A percentile compares a stretch with the other conserved stretches of the same genome.
phyloP scores from a whole-genome alignment of 2,888 invertebrate genomes.

The Cephus sareptanus region DNA sequence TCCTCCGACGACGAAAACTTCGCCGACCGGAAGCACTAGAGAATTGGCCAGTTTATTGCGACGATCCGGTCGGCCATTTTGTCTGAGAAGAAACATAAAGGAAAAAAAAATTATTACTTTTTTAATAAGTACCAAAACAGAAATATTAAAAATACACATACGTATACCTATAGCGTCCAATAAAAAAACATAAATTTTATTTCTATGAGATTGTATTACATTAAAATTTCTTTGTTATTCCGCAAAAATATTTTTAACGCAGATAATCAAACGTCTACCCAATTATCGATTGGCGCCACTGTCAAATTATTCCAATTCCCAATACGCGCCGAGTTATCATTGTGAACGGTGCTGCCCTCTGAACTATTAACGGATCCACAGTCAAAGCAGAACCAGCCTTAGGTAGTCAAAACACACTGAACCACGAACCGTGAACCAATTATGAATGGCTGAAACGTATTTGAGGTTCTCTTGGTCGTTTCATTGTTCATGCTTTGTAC shows the following conservation, averaged over 20 bases:
- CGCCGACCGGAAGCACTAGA: neutral
- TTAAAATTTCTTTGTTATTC: neutral
- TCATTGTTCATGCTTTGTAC: neutral
- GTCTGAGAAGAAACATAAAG: no score
- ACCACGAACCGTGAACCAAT: neutral
- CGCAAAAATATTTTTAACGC: neutral
- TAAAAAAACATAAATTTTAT: neutral
- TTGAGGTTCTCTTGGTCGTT: neutral
- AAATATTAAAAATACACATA: no score
- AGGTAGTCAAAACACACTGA: neutral
- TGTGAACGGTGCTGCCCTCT: constrained; percentile 11
- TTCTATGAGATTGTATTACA: no score
- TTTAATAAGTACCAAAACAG: no score
- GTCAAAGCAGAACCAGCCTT: constrained; percentile 32
- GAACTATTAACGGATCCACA: constrained; percentile 37
- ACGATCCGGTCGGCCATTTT: neutral
- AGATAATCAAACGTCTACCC: neutral
- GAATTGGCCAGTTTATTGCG: neutral
- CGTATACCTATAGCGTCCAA: neutral
- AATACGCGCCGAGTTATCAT: neutral
- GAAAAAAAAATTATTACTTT: neutral
- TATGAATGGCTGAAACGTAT: neutral
- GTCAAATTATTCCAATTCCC: neutral
- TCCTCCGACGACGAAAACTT: neutral
- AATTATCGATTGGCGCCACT: neutral